Evolutionary conservation across 2,888 invertebrate species (phyloP), one percentile per base, ranked within the genome.

Genomic region (Cancer borealis): DNA sequence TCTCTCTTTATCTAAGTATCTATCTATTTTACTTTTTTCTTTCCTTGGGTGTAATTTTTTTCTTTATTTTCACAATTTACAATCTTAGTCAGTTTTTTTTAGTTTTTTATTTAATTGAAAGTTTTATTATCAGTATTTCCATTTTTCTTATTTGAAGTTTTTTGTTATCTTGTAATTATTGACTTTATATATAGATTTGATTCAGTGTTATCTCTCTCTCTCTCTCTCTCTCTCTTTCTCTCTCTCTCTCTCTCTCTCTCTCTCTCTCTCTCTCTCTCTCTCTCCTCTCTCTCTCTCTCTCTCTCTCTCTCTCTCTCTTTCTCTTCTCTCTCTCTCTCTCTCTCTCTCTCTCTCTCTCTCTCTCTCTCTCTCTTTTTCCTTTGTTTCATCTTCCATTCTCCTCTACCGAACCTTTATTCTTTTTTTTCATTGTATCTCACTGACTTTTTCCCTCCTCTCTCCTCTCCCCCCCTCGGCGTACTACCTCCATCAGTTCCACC

Each of bases 251-350:
- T 39, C 39, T 46, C 45, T 47, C 47, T 90, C 46, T 26, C 21
- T 90, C 90, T 47, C 47, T 47, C 90, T 45, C 21, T 54, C 54
- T 54, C 8, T 54, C 54, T 54, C 8, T 6, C 54, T 54, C 54
- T 54, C 54, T 54, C 54, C 39, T 88, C 46, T 46, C 88, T 46
- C 30, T 79, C 79, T 79, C 8, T 79, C 79, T 79, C 79, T 79
- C 79, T 79, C 30, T 79, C 79, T 79, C 46, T 88, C 88, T 88
- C 88, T 88, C 46, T 88, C 88, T 88, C 88, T 88, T 14, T 88
- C 88, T 88, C 88, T 88, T 88, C 45, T 88, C 87, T 45, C 45
- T 87, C 87, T 45, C 45, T 45, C 45, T 45, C 45, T 45, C 45
- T 30, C 45, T 45, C 45, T 45, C 87, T n/a, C 88, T 47, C 47